phyloP scores from a whole-genome alignment of 2,888 invertebrate genomes.

The Ectemnius lituratus region DNA sequence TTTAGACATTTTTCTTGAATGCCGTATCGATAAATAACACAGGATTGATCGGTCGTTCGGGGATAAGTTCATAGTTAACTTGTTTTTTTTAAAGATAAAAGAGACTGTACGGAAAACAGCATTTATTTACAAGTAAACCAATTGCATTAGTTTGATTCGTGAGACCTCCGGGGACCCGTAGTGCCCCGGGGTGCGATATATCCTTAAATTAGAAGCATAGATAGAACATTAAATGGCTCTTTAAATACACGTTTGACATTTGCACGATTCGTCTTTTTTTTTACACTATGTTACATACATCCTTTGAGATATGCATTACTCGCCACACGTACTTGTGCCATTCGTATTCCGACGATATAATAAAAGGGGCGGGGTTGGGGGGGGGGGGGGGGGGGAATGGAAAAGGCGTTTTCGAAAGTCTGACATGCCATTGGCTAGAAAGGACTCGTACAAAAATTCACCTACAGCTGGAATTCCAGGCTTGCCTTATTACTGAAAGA shows the following conservation, averaged over 20 bases:
- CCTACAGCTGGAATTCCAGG: not conserved
- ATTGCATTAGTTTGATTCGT: conserved; percentile 26
- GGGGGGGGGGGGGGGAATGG: conserved; percentile 11
- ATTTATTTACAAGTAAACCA: conserved; percentile 54
- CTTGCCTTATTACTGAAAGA: not conserved
- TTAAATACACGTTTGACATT: conserved; percentile 7
- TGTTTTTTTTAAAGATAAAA: too few relatives aligned
- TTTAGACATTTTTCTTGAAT: too few relatives aligned
- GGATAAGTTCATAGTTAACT: too few relatives aligned
- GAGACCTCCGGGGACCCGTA: not conserved
- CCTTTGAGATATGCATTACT: conserved; percentile 36
- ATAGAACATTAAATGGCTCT: conserved; percentile 17
- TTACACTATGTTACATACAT: conserved; percentile 35
- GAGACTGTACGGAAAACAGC: conserved; percentile 43
- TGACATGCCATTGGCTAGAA: not conserved
- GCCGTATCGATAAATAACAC: too few relatives aligned
- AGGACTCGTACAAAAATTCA: not conserved
- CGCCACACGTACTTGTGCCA: conserved; percentile 32
- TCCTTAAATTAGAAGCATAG: conserved; percentile 21
- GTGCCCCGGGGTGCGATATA: not conserved
- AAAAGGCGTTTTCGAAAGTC: conserved; percentile 8
- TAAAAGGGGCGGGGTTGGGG: too few relatives aligned
- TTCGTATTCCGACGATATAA: conserved; percentile 2
- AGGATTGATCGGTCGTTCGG: too few relatives aligned
- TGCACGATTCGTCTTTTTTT: not conserved